Base-by-base conservation (phyloP, 2,797 vertebrate genomes). In the Gymnodraco acuticeps region DNA sequence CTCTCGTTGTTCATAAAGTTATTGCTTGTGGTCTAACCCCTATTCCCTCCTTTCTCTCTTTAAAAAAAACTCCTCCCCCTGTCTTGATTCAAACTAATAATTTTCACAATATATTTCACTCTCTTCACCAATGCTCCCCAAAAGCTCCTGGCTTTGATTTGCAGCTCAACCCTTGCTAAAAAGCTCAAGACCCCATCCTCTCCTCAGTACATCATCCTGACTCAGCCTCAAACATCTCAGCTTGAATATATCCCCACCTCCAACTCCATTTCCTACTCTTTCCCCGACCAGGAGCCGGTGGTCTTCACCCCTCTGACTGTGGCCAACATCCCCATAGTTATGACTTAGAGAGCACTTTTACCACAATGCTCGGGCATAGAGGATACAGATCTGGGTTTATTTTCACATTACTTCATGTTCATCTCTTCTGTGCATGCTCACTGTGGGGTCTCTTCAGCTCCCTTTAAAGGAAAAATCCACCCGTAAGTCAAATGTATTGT, bases 131-230 rank as follows among this genome's bases (percentile, higher is more conserved):
- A 31, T 54, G 46, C 4, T 62, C 47, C 48, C 23, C 7, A 27
- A 77, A 38, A 93, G 92, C 1, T 89, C 27, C 2, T 85, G 2
- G 89, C 82, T 43, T 8, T 94, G 64, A 78, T 90, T 47, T 94
- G 92, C 82, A 89, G 91, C 81, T 0, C 4, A 0, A 72, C 3
- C 15, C 88, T 95, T 48, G 42, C 3, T 58, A 79, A 31, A 63
- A 62, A 79, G 69, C 80, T 91, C 0, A 10, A 0, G 33, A 27
- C 84, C 12, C 1, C 7, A 41, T 55, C 78, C 3, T 2, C 82
- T 43, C n/a, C 86, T 74, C 89, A 92, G 38, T 93, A 93, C 81
- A 84, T 91, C 52, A 46, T 89, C 71, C 79, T 93, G 73, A 64
- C 70, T 53, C 60, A 67, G 45, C 48, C 58, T 58, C 63, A 71